Evolutionary conservation across 2,888 invertebrate genomes (phyloP).

Genomic region (Meteorus colon): DNA sequence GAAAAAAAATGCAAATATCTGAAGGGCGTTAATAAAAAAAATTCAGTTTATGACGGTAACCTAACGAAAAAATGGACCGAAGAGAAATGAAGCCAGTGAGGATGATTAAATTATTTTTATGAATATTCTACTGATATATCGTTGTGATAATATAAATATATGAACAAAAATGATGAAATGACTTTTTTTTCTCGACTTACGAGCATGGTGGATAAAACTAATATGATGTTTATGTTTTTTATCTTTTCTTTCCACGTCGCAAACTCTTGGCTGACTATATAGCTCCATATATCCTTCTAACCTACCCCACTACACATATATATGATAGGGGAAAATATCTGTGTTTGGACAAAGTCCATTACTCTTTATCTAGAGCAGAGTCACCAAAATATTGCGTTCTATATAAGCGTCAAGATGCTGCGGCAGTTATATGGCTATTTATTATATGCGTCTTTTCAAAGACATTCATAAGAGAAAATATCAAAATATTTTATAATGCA

Average conservation of each 20-base stretch:
- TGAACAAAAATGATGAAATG: not conserved
- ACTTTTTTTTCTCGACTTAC: not conserved
- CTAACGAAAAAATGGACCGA: not conserved
- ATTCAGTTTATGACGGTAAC: no score
- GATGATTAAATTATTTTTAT: no score
- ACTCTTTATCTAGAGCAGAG: constrained; percentile 70
- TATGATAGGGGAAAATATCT: constrained; percentile 49
- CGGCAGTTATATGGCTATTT: not conserved
- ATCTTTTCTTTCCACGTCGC: constrained; percentile 19
- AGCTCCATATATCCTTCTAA: constrained; percentile 10
- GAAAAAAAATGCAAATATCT: no score
- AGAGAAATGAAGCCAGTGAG: not conserved
- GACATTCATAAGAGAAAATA: constrained; percentile 3
- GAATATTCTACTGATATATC: not conserved
- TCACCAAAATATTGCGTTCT: constrained; percentile 16
- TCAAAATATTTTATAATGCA: not conserved
- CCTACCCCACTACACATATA: constrained; percentile 35
- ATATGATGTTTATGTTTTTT: constrained; percentile 30
- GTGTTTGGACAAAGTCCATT: constrained; percentile 65
- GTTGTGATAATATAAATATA: not conserved
- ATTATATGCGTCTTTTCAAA: not conserved
- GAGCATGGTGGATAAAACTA: constrained; percentile 14
- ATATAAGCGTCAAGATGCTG: constrained; percentile 11
- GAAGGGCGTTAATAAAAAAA: no score
- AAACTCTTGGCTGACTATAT: constrained; percentile 1